Base-by-base conservation (phyloP, 2,113 vertebrate species). In the Cariama cristata region DNA sequence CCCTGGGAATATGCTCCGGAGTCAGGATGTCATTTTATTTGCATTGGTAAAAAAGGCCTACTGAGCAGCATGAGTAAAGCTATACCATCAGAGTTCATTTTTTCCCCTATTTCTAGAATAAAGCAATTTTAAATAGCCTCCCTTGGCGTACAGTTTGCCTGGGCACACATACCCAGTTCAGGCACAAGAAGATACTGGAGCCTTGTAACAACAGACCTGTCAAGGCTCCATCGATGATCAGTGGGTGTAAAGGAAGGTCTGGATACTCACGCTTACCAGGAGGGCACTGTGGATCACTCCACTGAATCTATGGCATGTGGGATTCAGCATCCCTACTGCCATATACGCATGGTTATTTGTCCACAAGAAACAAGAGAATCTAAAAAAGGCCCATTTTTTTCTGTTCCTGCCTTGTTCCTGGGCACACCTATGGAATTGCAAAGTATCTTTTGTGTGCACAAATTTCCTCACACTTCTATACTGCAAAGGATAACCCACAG, bases 81-180 rank as follows among this genome's bases (percentile, higher is more conserved):
- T 44, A 23, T 5, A 24, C 5, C 33, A n/a, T 21, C 64, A 40
- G 22, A 62, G 11, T 7, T 69, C 2, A 1, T 52, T 50, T 63
- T 28, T 17, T 11, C 8, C 14, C 19, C 26, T 45, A 12, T 49
- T 90, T 90, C 64, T 58, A 68, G 86, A 49, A 66, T 32, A 64
- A 88, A 88, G 17, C 0, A 3, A 27, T 62, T 88, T 85, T 12
- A 62, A 79, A 53, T 14, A 62, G 35, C n/a, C 8, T 59, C 59
- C 38, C 33, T 32, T 11, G 9, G 6, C 3, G 1, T 4, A 24
- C 62, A 30, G 47, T 40, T 77, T 85, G 59, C 19, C 58, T 79
- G 72, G 81, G 71, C 55, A 79, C 42, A 33, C 6, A 0, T 0
- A 23, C 1, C 19, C 47, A 28, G 52, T 1, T 63, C 28, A 47